Base-by-base conservation (phyloP, 2,888 invertebrate genomes). In the Agrilus mali region DNA sequence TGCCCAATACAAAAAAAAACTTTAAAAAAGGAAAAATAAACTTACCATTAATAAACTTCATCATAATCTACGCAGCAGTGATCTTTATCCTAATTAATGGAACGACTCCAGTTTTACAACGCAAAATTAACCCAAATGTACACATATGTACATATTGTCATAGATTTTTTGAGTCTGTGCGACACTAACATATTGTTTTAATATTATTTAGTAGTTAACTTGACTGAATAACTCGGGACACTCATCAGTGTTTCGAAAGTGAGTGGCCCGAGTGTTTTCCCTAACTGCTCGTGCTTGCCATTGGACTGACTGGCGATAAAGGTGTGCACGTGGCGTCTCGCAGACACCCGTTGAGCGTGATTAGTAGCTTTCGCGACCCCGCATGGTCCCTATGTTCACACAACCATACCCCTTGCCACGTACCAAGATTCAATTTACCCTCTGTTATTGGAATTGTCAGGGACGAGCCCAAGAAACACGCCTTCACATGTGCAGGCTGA, bases 331-430 rank as follows among this genome's bases (percentile, higher is more conserved):
- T 82, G 51, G 86, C 82, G 70, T 88, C 88, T 55, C 88, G 78
- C 63, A 88, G 79, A 71, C 89, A 89, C 49, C 92, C 92, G 58
- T 90, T 90, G 68, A 92, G 73, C 55, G 92, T 92, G 67, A 90
- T 85, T 47, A 67, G 63, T 57, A 80, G 68, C 77, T 92, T 92
- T 59, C 92, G 80, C 66, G 89, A 89, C 60, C 93, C 92, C 56
- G 93, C 94, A 65, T 87, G 87, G 74, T 95, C 90, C 64, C 96
- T 81, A 72, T 96, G 96, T 70, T 96, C 96, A 72, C 95, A 95
- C 58, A 96, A 77, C 95, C 95, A 96, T 54, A 96, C 86, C 51
- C 96, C 95, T 72, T 95, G 95, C 95, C 95, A 96, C 59, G 92
- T 93, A 56, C 95, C 95, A 60, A 95, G 74, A 65, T 92, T 90